Conservation (phyloP, 2,797 vertebrate species). For the Decapterus maruadsi region DNA sequence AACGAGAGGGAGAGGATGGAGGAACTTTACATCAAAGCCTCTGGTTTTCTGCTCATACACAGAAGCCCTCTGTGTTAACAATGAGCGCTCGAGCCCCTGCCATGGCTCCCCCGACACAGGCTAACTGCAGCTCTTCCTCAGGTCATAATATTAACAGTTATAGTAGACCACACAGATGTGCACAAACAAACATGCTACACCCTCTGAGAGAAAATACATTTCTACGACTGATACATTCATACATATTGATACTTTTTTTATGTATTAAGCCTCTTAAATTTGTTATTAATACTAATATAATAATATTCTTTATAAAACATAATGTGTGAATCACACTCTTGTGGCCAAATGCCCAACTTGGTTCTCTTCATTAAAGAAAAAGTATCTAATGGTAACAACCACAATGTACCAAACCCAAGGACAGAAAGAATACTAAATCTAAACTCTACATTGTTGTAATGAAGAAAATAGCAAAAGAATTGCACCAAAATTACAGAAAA, state of each 20-base stretch:
- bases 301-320: conserved; percentile 16
- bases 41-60: conserved; percentile 71
- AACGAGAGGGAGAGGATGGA: conserved; percentile 48
- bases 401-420: neutral
- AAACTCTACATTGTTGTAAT: neutral
- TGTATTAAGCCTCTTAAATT: neutral
- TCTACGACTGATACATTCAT: conserved; percentile 7
- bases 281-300: neutral
- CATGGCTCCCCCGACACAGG: conserved; percentile 53
- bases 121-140: conserved; percentile 69
- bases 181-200: conserved; percentile 49
- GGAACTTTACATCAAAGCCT: conserved; percentile 80
- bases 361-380: neutral
- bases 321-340: no score
- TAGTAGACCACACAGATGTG: conserved; percentile 53
- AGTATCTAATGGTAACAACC: neutral
- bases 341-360: neutral
- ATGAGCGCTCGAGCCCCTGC: conserved; percentile 70
- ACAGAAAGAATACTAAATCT: neutral
- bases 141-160: conserved; percentile 70
- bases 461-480: neutral
- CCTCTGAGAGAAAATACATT: conserved; percentile 23
- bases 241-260: neutral
- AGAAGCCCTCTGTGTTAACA: conserved; percentile 76
- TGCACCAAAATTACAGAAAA: conserved; percentile 18